Evolutionary conservation across 2,797 vertebrate species (phyloP).

Genomic region (Oryzias sinensis): DNA sequence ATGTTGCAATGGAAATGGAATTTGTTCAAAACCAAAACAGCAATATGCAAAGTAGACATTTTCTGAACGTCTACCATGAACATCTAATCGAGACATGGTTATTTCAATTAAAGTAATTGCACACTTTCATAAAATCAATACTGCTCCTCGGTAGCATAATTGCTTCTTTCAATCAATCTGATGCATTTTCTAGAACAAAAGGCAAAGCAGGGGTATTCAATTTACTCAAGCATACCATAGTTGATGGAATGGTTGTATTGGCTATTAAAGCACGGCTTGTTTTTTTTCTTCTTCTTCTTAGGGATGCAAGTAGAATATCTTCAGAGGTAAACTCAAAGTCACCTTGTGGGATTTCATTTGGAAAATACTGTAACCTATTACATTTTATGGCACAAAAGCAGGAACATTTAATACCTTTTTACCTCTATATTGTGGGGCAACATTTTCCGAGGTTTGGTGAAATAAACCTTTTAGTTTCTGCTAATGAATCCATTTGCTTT

Average conservation of each 20-base stretch:
- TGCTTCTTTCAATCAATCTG: constrained; percentile 79
- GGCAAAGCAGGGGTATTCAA: constrained; percentile 74
- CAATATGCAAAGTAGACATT: constrained; percentile 56
- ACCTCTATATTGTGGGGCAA: constrained; percentile 55
- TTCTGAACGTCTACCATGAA: constrained; percentile 53
- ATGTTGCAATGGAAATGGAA: constrained; percentile 59
- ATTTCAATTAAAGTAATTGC: constrained; percentile 78
- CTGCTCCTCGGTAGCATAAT: constrained; percentile 68
- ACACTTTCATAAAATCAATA: constrained; percentile 77
- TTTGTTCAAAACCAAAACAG: constrained; percentile 64
- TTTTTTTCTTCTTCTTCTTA: constrained; percentile 64
- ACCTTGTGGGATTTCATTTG: constrained; percentile 73
- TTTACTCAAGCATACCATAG: constrained; percentile 76
- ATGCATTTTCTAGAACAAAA: constrained; percentile 78
- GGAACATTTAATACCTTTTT: constrained; percentile 45
- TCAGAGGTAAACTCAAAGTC: constrained; percentile 71
- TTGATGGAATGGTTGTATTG: constrained; percentile 76
- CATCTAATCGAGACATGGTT: constrained; percentile 70
- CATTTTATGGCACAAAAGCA: constrained; percentile 48
- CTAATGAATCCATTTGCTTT: constrained; percentile 44
- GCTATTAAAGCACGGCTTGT: constrained; percentile 74
- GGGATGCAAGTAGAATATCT: constrained; percentile 65
- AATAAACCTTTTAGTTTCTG: constrained; percentile 39
- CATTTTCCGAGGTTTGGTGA: constrained; percentile 47
- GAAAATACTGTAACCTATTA: constrained; percentile 70